phyloP scores from a whole-genome alignment of 2,888 invertebrate species.

The Drosophila prolongata region DNA sequence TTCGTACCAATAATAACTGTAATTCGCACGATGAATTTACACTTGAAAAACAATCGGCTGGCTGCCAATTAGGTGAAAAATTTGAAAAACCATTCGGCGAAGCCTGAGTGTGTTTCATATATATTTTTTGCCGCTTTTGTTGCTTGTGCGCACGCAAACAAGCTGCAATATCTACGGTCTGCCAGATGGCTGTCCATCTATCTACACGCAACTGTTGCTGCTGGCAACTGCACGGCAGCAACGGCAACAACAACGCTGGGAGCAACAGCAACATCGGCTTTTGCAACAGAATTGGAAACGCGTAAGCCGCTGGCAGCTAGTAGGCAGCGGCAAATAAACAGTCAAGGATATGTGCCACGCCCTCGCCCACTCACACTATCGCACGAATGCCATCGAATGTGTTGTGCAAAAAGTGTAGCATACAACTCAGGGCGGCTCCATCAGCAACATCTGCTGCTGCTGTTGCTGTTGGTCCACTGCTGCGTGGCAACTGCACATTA shows the following conservation, averaged over 20 bases:
- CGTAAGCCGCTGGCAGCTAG: conserved; percentile 61
- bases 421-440: conserved; percentile 46
- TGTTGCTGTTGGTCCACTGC: conserved; percentile 33
- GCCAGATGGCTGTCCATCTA: conserved; percentile 50
- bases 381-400: conserved; percentile 19
- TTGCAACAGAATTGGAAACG: conserved; percentile 52
- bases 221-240: conserved; percentile 46
- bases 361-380: conserved; percentile 6
- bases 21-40: conserved; percentile 20
- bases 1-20: conserved; percentile 11
- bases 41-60: conserved; percentile 54
- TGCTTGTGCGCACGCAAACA: conserved; percentile 12
- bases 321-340: conserved; percentile 63
- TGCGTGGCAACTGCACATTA: conserved; percentile 69
- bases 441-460: conserved; percentile 36
- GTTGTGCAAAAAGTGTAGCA: conserved; percentile 47
- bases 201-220: conserved; percentile 57
- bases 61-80: conserved; percentile 68
- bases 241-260: conserved; percentile 7
- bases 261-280: conserved; percentile 46
- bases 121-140: conserved; percentile 14
- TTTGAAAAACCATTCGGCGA: conserved; percentile 36
- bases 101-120: conserved; percentile 36
- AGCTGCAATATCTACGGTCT: conserved; percentile 41
- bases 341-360: conserved; percentile 42